phyloP scores from a whole-genome alignment of 2,113 vertebrate genomes.

The Osmerus mordax region DNA sequence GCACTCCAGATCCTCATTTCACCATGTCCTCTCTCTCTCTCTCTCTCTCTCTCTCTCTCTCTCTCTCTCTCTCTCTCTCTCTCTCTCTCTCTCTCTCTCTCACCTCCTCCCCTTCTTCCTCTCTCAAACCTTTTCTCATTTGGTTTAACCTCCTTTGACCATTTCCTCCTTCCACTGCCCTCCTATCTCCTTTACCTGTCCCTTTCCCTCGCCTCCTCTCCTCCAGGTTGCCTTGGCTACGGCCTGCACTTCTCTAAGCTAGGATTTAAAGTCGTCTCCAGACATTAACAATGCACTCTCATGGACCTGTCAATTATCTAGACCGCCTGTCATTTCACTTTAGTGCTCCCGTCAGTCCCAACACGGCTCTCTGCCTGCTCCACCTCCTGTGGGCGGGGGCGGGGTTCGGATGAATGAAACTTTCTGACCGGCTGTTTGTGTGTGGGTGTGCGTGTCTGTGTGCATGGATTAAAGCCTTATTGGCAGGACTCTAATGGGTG shows the following conservation, averaged over 20 bases:
- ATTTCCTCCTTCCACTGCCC: not conserved
- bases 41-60: not conserved
- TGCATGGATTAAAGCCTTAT: slow-evolving; percentile 38
- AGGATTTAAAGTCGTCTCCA: slow-evolving; percentile 35
- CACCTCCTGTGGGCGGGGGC: not conserved
- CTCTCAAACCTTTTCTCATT: too few species aligned
- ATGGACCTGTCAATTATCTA: slow-evolving; percentile 57
- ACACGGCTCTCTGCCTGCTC: not conserved
- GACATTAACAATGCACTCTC: slow-evolving; percentile 49
- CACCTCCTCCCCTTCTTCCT: not conserved
- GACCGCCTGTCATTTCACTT: slow-evolving; percentile 42
- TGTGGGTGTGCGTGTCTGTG: too few species aligned
- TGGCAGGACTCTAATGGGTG: slow-evolving; percentile 29
- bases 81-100: not conserved
- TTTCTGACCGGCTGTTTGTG: too few species aligned
- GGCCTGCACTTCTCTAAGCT: slow-evolving; percentile 15
- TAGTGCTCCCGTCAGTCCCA: slow-evolving; percentile 15
- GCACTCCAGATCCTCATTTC: not conserved
- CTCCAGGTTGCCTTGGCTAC: slow-evolving; percentile 39
- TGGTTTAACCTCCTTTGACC: not conserved
- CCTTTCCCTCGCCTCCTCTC: slow-evolving; percentile 6
- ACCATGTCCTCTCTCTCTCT: too few species aligned
- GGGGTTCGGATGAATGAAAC: too few species aligned
- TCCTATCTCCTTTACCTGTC: not conserved
- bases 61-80: not conserved